Evolutionary conservation across 2,113 vertebrate species (phyloP).

Genomic region (Sinocyclocheilus maitianheensis): DNA sequence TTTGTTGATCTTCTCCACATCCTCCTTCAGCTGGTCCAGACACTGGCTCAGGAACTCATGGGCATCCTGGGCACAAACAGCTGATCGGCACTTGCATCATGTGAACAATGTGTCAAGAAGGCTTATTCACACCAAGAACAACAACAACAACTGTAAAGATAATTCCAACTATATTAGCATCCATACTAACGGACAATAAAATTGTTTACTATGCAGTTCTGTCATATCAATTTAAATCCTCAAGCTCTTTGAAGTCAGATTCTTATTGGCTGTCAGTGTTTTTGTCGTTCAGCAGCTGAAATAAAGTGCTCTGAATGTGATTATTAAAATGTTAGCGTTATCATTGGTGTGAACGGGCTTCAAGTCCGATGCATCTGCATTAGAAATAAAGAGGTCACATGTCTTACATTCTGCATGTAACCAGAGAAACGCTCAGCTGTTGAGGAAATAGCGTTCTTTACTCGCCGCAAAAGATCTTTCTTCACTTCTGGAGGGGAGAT

Average conservation of each 20-base stretch:
- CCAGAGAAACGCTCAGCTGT: conserved; percentile 98
- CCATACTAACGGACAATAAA: background rate
- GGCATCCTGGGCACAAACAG: conserved; percentile 81
- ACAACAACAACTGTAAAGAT: background rate
- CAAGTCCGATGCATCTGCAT: background rate
- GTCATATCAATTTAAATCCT: background rate
- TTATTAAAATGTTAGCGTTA: too few species aligned
- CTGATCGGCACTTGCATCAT: background rate
- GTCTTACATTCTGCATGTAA: conserved; percentile 96
- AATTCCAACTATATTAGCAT: background rate
- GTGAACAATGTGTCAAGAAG: background rate
- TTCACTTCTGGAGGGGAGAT: conserved; percentile 91
- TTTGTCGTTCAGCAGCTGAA: background rate
- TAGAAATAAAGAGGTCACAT: background rate
- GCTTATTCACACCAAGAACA: background rate
- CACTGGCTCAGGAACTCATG: conserved; percentile 99
- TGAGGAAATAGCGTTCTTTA: conserved; percentile 96
- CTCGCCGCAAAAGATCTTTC: conserved; percentile 93
- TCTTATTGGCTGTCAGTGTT: background rate
- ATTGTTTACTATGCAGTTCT: background rate
- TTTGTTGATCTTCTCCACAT: conserved; percentile 96
- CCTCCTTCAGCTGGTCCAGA: conserved; percentile 96
- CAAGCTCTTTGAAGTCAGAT: background rate
- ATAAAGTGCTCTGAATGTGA: background rate
- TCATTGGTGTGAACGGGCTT: background rate